phyloP scores from a whole-genome alignment of 2,797 vertebrate species.

The Petrocephalus sullivani region DNA sequence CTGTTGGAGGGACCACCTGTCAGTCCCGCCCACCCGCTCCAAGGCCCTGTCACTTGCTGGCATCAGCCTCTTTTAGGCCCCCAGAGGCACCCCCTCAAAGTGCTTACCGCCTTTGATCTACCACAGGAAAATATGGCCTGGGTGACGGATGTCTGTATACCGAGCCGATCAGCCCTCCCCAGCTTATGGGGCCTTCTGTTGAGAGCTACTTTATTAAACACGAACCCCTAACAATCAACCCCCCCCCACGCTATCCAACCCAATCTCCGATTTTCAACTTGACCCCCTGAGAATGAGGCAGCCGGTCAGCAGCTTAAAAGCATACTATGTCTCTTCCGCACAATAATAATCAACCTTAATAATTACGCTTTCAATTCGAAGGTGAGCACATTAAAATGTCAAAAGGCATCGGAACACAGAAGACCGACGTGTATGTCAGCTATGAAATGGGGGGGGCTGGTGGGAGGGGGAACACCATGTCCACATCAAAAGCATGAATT shows the following conservation, averaged over 20 bases:
- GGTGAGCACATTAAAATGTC: slow-evolving; percentile 1
- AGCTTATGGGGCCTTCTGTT: neutral
- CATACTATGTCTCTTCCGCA: neutral
- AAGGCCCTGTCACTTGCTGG: neutral
- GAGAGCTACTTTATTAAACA: neutral
- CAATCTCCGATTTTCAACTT: neutral
- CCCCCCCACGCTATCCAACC: neutral
- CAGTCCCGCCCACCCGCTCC: neutral
- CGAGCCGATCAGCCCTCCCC: neutral
- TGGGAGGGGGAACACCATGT: neutral
- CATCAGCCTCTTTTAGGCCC: neutral
- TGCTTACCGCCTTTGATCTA: neutral
- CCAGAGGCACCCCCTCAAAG: neutral
- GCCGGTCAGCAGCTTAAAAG: neutral
- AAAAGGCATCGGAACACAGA: slow-evolving; percentile 20
- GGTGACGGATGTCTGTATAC: neutral
- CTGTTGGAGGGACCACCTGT: neutral
- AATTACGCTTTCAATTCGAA: neutral
- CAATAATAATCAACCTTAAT: neutral
- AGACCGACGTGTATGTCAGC: neutral
- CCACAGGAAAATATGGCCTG: neutral
- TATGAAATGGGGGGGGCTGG: neutral
- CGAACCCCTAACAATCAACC: neutral
- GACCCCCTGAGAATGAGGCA: neutral
- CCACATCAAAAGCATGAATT: neutral